Conservation (phyloP, 2,797 vertebrate species). For the Cossypha niveicapilla region DNA sequence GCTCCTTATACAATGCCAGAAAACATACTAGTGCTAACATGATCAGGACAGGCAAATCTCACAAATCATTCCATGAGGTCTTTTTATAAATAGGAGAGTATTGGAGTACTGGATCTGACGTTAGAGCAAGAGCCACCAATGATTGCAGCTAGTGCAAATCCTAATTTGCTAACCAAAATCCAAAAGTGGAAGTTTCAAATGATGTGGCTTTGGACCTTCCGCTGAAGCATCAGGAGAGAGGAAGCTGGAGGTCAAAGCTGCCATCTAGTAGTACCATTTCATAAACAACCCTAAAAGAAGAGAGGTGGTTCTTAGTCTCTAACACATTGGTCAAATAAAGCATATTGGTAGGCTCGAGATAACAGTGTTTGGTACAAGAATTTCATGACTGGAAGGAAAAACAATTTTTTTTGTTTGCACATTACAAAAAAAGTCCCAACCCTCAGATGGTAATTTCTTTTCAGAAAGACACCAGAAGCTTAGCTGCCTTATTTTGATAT, state of each 20-base stretch:
- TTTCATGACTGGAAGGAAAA: not conserved
- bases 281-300: not conserved
- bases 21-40: accelerated
- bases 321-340: not conserved
- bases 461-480: not conserved
- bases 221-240: not conserved
- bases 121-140: not conserved
- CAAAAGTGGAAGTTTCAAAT: not conserved
- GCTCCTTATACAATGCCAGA: not conserved
- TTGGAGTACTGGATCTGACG: not conserved
- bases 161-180: not conserved
- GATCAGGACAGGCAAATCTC: not conserved
- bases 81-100: not conserved
- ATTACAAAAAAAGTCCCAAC: not conserved
- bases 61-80: not conserved
- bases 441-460: not conserved
- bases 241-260: not conserved
- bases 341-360: not conserved
- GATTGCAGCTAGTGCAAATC: not conserved
- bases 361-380: not conserved
- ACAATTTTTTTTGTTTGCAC: not conserved
- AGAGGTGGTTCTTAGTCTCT: not conserved
- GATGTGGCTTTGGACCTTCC: not conserved
- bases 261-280: not conserved
- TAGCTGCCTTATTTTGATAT: not conserved